These are phyloP conservation scores for Ceriagrion tenellum DNA, from an alignment of 2,888 invertebrate genomes.

Conservation along the genomic window DNA sequence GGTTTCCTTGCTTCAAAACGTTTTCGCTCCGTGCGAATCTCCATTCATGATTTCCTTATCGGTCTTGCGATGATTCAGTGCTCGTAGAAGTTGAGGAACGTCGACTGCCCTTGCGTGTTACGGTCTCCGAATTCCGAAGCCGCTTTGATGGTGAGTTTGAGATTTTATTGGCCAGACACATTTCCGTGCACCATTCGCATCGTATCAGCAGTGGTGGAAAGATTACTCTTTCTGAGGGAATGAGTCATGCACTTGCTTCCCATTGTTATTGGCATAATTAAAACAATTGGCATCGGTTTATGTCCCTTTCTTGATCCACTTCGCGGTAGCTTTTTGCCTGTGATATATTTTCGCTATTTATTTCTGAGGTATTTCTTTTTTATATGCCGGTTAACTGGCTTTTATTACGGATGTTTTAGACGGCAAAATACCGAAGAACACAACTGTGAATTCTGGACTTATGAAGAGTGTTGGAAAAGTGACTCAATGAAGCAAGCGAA, in stretches of 20 bases:
- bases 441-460: no score
- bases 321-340: background rate
- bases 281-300: background rate
- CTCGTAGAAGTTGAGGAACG: background rate
- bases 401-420: background rate
- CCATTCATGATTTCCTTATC: background rate
- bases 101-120: background rate
- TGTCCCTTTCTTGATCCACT: background rate
- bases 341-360: background rate
- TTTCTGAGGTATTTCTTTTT: background rate
- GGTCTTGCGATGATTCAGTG: background rate
- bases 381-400: background rate
- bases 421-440: background rate
- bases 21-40: background rate
- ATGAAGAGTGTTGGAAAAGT: background rate
- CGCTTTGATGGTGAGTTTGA: no score
- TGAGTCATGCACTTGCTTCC: background rate
- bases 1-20: background rate
- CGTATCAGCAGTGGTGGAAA: background rate
- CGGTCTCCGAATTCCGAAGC: background rate
- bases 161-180: background rate
- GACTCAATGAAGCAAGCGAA: background rate
- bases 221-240: background rate
- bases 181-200: background rate
- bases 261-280: background rate